Percentiles rank a stretch among this genome's conserved stretches.
Evolutionary conservation across 2,888 invertebrate species (phyloP).

Genomic region (Noctua janthe): DNA sequence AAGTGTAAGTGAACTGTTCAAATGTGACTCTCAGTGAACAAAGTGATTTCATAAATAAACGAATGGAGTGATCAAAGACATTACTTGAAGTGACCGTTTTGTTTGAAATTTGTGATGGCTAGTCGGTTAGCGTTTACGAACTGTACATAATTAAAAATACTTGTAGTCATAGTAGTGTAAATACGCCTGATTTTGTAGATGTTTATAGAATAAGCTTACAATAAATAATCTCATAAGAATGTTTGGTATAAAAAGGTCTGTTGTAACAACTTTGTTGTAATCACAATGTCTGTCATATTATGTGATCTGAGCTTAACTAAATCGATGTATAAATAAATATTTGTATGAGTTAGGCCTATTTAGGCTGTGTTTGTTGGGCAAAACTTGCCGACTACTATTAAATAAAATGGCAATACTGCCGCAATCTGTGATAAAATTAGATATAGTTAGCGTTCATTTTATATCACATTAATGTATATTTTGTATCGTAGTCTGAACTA

Average conservation of each 20-base stretch:
- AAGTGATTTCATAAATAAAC: constrained; percentile 64
- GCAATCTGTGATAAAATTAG: constrained; percentile 89
- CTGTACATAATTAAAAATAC: constrained; percentile 75
- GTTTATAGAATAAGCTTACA: constrained; percentile 52
- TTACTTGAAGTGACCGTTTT: constrained; percentile 59
- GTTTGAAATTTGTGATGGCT: constrained; percentile 85
- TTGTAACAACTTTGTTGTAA: constrained; percentile 61
- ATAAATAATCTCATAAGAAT: constrained; percentile 56
- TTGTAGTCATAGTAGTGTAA: constrained; percentile 73
- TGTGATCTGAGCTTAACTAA: constrained; percentile 69
- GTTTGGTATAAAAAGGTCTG: constrained; percentile 52
- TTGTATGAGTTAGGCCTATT: constrained; percentile 79
- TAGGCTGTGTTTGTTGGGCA: constrained; percentile 85
- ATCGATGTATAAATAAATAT: constrained; percentile 67
- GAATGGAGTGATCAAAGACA: constrained; percentile 67
- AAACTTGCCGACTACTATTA: constrained; percentile 83
- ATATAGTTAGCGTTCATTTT: constrained; percentile 79
- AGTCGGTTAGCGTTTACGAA: constrained; percentile 84
- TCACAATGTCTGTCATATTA: constrained; percentile 64
- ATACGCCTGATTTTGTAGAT: constrained; percentile 69
- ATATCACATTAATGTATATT: constrained; percentile 83
- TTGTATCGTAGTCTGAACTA: constrained; percentile 83
- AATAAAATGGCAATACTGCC: constrained; percentile 84
- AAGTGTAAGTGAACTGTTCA: constrained; percentile 67
- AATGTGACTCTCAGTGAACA: constrained; percentile 66